Base-by-base conservation (phyloP, 2,888 invertebrate genomes). In the Netelia fuscicornis region DNA sequence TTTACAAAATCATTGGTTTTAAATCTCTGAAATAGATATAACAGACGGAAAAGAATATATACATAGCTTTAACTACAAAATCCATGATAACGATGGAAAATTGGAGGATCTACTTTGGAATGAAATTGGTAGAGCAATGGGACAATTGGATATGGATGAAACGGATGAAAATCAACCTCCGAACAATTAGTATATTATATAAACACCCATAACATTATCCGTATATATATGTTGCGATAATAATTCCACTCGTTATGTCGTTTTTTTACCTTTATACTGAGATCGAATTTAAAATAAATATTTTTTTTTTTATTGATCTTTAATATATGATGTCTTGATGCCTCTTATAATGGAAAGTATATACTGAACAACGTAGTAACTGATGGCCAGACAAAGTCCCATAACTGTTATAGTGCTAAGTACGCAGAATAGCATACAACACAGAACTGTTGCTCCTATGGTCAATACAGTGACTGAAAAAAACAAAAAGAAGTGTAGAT, bases 41-140 rank as follows among this genome's bases (percentile, higher is more conserved):
- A 88, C 89, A 20, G 88, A 91, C 77, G 87, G 87, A 60, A 84
- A 75, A 13, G 86, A 89, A n/a, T 90, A 89, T 60, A 76, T 91
- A 13, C 87, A 89, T 54, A 83, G 88, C 13, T 90, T 92, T 79
- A 87, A 37, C 37, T 90, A 86, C 64, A 81, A 87, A 56, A 71
- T 65, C 37, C 75, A 88, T 9, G 70, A 83, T 42, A 83, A 86
- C 10, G 81, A 68, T 54, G 67, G 83, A 60, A 75, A 86, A 25
- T 17, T 90, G 37, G 75, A 77, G 62, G 84, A 88, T 60, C 78
- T 86, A 54, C 62, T 91, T 23, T 91, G 91, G 91, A 76, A 86
- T 44, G 89, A 90, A 81, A 89, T 91, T 77, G 60, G 83, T 8
- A 80, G 67, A 23, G 89, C 89, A 13, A 85, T 86, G n/a, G 37